These are phyloP conservation scores for Drosophila barbarae DNA, from an alignment of 2,888 invertebrate species.

Conservation along the genomic window DNA sequence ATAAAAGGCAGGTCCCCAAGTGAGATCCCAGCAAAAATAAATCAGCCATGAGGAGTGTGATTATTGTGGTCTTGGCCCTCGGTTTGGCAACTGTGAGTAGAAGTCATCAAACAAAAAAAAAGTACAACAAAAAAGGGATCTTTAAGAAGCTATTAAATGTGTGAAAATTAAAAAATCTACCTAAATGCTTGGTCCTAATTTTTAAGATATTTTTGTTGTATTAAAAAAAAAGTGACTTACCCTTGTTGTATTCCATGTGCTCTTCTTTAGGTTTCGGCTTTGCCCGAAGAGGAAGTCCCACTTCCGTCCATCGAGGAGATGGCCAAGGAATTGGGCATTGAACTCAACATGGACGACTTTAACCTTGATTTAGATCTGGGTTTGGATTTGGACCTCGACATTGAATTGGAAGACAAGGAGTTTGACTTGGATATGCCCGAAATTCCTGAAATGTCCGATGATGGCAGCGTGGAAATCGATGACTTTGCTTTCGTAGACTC, in stretches of 20 bases:
- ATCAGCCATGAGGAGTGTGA: slow-evolving; percentile 26
- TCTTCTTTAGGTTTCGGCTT: slow-evolving; percentile 13
- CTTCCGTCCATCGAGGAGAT: slow-evolving; percentile 3
- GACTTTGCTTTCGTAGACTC: slow-evolving; percentile 16
- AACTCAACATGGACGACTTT: neutral
- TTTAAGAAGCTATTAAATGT: neutral
- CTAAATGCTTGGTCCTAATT: neutral
- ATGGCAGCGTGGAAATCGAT: slow-evolving; percentile 10
- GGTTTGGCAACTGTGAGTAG: slow-evolving; percentile 30
- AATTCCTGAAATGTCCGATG: neutral
- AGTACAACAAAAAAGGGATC: neutral
- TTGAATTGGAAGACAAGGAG: neutral
- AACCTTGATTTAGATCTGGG: slow-evolving; percentile 10
- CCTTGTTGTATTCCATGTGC: neutral
- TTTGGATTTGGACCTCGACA: slow-evolving; percentile 3
- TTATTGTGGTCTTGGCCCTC: slow-evolving; percentile 15
- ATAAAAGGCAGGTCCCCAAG: slow-evolving; percentile 12
- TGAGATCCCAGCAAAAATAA: slow-evolving; percentile 3
- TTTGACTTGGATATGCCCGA: slow-evolving; percentile 4
- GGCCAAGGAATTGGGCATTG: slow-evolving; percentile 6
- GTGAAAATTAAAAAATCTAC: neutral
- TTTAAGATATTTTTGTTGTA: neutral
- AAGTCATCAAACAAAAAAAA: neutral
- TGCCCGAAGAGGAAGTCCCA: neutral
- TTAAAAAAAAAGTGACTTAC: neutral